phyloP scores from a whole-genome alignment of 2,888 invertebrate genomes.

The Apotomis betuletana region DNA sequence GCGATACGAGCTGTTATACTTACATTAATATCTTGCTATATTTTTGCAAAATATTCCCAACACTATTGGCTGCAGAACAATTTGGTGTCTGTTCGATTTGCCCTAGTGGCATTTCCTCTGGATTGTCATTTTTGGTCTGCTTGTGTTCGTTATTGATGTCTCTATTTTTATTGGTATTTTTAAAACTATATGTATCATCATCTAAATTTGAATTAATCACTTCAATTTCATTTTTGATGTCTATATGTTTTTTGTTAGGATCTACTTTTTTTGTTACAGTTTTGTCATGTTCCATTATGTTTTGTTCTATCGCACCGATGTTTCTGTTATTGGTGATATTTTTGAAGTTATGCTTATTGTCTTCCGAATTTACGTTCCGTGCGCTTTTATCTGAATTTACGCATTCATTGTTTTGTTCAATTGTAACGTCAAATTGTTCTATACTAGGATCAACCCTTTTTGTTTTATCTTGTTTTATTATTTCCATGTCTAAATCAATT shows the following conservation, averaged over 20 bases:
- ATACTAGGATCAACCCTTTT: conserved; percentile 3
- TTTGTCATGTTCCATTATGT: conserved; percentile 52
- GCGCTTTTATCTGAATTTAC: too few relatives aligned
- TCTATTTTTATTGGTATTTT: not conserved
- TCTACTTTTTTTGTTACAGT: conserved; percentile 14
- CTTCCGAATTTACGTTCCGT: not conserved
- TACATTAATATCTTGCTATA: conserved; percentile 62
- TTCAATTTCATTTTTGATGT: conserved; percentile 4
- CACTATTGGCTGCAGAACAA: conserved; percentile 10
- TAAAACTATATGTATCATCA: not conserved
- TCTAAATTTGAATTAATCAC: not conserved
- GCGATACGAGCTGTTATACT: conserved; percentile 33
- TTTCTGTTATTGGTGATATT: not conserved
- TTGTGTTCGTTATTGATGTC: not conserved
- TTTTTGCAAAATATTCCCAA: conserved; percentile 63
- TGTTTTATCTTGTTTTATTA: conserved; percentile 47
- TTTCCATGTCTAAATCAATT: conserved; percentile 66
- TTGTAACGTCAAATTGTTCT: conserved; percentile 22
- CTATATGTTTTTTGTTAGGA: not conserved
- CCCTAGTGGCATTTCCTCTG: not conserved
- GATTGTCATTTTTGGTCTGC: not conserved
- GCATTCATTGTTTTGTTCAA: conserved; percentile 28
- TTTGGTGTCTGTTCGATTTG: not conserved
- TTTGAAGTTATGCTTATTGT: not conserved
- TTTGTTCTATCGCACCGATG: conserved; percentile 54